phyloP scores from a whole-genome alignment of 2,797 vertebrate genomes.

The Crotalus adamanteus region DNA sequence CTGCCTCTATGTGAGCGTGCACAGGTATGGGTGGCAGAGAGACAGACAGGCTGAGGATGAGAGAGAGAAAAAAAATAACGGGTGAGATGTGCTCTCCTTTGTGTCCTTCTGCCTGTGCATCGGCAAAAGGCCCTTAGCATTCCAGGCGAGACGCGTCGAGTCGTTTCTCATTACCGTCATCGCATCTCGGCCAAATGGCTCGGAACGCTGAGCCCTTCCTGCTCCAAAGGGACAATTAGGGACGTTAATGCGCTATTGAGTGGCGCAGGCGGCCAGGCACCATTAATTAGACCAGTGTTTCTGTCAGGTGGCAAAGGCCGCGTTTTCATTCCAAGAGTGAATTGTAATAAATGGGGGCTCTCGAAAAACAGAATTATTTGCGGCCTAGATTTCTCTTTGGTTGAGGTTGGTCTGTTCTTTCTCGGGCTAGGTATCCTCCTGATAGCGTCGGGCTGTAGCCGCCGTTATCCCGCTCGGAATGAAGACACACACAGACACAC shows the following conservation, averaged over 20 bases:
- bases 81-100: not conserved
- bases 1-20: no score
- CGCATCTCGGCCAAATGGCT: not conserved
- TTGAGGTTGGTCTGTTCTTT: not conserved
- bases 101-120: rapidly evolving
- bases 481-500: no score
- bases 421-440: not conserved
- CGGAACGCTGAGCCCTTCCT: not conserved
- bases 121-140: slow-evolving; percentile 3
- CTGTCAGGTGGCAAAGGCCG: not conserved
- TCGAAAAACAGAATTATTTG: not conserved
- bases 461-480: not conserved
- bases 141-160: not conserved
- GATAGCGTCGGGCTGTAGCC: rapidly evolving
- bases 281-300: slow-evolving; percentile 27
- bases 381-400: no score
- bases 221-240: slow-evolving; percentile 25
- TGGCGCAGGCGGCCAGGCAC: not conserved
- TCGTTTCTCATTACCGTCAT: slow-evolving; percentile 20
- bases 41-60: no score
- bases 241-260: slow-evolving; percentile 22
- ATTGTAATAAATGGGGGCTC: not conserved
- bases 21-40: no score
- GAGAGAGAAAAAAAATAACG: no score
- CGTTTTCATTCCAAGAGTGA: not conserved